phyloP scores from a whole-genome alignment of 2,113 vertebrate genomes.

The Oxyura jamaicensis region DNA sequence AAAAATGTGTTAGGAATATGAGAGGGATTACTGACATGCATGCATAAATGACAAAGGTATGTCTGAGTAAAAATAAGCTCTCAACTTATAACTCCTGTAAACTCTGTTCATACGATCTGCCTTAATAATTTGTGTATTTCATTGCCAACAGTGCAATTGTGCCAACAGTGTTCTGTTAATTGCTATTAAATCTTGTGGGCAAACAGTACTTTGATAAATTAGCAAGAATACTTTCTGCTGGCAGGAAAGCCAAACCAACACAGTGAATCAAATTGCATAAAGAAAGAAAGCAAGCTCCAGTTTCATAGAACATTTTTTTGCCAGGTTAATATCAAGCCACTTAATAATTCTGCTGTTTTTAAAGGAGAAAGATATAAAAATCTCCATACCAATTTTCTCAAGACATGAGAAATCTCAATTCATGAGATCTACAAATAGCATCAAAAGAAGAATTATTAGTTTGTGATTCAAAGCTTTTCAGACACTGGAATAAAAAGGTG shows the following conservation, averaged over 20 bases:
- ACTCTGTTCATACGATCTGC: not conserved
- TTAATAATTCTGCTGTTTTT: not conserved
- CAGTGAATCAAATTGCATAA: not conserved
- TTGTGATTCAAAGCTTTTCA: not conserved
- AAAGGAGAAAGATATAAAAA: not conserved
- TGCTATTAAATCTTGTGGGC: conserved; percentile 15
- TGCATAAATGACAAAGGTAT: not conserved
- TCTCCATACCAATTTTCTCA: not conserved
- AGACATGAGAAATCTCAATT: not conserved
- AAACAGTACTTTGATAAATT: conserved; percentile 16
- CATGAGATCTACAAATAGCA: not conserved
- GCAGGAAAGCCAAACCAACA: not conserved
- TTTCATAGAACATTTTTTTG: not conserved
- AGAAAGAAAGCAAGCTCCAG: not conserved
- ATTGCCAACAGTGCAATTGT: not conserved
- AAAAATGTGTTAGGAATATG: not conserved
- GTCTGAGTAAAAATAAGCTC: conserved; percentile 30
- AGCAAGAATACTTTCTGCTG: conserved; percentile 39
- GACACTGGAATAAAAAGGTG: not conserved
- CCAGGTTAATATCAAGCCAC: not conserved
- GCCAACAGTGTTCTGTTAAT: not conserved
- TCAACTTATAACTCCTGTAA: not conserved
- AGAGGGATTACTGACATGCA: not conserved
- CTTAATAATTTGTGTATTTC: not conserved
- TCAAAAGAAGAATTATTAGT: not conserved